phyloP scores from a whole-genome alignment of 2,113 vertebrate species.

The Pterophyllum scalare region DNA sequence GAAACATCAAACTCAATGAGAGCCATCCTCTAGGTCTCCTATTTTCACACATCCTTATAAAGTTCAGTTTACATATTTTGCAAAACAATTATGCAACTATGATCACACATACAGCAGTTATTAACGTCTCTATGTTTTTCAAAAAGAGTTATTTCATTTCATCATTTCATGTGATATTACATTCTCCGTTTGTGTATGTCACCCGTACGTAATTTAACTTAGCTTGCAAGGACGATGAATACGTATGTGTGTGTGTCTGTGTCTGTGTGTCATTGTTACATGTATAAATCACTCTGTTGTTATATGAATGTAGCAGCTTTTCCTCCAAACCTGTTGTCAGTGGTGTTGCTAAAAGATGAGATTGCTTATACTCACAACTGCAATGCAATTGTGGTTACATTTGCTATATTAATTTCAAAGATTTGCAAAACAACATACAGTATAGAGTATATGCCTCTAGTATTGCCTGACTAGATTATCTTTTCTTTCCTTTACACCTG shows the following conservation, averaged over 20 bases:
- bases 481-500: conserved; percentile 25
- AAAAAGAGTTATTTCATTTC: neutral
- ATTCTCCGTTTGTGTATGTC: too few species aligned
- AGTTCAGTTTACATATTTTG: neutral
- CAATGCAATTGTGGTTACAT: conserved; percentile 22
- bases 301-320: neutral
- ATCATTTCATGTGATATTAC: neutral
- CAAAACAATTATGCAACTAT: neutral
- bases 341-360: neutral
- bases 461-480: neutral
- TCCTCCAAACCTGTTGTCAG: neutral
- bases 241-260: too few species aligned
- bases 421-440: neutral
- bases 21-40: neutral
- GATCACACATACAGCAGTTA: neutral
- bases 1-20: neutral
- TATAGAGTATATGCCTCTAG: neutral
- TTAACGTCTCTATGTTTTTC: neutral
- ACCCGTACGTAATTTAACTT: too few species aligned
- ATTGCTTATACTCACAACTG: neutral
- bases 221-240: too few species aligned
- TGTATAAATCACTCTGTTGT: neutral
- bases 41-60: neutral
- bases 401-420: neutral
- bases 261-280: too few species aligned